A percentile compares a stretch with the other conserved stretches of the same genome.
Conservation (phyloP, 2,113 vertebrate species). For the Riparia riparia region DNA sequence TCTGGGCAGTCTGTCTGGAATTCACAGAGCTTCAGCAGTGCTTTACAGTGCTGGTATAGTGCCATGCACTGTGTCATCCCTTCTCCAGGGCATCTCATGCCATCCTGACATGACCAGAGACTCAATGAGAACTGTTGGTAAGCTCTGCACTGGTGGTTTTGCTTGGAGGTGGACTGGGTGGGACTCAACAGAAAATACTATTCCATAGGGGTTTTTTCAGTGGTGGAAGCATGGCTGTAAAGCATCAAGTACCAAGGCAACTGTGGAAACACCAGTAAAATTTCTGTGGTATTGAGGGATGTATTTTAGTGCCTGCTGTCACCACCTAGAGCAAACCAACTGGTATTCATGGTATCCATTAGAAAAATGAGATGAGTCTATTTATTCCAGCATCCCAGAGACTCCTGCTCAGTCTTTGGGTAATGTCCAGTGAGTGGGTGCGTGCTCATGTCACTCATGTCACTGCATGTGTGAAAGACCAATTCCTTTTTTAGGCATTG, state of each 20-base stretch:
- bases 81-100: neutral
- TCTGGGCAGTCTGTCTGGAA: neutral
- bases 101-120: neutral
- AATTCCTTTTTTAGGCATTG: neutral
- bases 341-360: neutral
- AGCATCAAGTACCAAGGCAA: neutral
- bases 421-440: neutral
- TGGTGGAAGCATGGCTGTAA: neutral
- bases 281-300: neutral
- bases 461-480: neutral
- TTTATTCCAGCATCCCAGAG: neutral
- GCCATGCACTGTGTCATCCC: neutral
- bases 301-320: neutral
- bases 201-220: neutral
- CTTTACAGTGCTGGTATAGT: neutral
- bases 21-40: neutral
- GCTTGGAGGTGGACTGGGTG: neutral
- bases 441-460: neutral
- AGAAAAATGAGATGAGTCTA: neutral
- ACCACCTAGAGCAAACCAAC: neutral
- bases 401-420: neutral
- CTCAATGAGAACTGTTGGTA: neutral
- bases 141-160: neutral
- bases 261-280: neutral
- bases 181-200: neutral